These are phyloP conservation scores for Hirtodrosophila trivittata DNA, from an alignment of 2,888 invertebrate species.

Conservation along the genomic window DNA sequence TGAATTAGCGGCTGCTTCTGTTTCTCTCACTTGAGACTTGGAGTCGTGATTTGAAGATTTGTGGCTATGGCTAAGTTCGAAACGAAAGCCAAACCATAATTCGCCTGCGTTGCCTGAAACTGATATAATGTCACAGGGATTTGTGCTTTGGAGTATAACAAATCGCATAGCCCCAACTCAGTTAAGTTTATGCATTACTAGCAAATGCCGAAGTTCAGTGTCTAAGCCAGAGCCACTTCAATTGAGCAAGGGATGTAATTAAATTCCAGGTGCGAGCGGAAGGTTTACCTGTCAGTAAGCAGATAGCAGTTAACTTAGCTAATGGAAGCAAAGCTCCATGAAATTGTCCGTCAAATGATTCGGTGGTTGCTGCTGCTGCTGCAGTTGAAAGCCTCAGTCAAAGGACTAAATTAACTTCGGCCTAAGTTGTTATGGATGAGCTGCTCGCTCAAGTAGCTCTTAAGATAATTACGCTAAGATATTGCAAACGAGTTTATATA, in stretches of 20 bases:
- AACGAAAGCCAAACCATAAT: no score
- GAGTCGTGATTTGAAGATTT: background rate
- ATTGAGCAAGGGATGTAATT: conserved; percentile 35
- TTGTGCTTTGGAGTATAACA: no score
- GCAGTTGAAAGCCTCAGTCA: conserved; percentile 12
- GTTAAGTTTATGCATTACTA: no score
- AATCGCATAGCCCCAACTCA: no score
- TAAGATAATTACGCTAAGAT: conserved; percentile 22
- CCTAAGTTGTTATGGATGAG: background rate
- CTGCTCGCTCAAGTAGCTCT: background rate
- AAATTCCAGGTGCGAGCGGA: conserved; percentile 56
- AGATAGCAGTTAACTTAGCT: conserved; percentile 25
- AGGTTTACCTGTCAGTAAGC: conserved; percentile 10
- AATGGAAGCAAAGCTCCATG: conserved; percentile 56
- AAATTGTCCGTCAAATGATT: conserved; percentile 59
- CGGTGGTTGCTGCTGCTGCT: conserved; percentile 9
- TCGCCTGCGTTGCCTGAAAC: no score
- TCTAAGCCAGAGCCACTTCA: no score
- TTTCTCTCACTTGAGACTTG: conserved; percentile 3
- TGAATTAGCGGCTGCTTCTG: conserved; percentile 61
- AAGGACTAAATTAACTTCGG: conserved; percentile 8
- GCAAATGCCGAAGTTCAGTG: background rate
- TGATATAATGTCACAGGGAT: no score
- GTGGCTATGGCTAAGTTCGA: no score
- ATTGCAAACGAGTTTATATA: conserved; percentile 18